phyloP scores from a whole-genome alignment of 1,140 invertebrate species.

The Venustaconcha ellipsiformis region DNA sequence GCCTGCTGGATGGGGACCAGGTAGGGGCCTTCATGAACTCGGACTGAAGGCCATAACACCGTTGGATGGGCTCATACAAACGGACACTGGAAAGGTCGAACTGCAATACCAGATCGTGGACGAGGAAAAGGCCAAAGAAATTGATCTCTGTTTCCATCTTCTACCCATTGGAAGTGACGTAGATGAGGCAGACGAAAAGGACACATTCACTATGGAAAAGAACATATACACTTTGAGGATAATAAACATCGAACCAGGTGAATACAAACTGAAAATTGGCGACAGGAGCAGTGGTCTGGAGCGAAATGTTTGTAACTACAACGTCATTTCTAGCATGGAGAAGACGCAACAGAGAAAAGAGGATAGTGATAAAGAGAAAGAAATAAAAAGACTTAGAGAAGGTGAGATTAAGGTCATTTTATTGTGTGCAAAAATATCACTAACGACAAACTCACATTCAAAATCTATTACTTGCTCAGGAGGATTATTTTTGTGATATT shows the following conservation, averaged over 20 bases:
- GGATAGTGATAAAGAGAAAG: slow-evolving; percentile 2
- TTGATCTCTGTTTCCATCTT: slow-evolving; percentile 7
- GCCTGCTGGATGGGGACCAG: slow-evolving; percentile 51
- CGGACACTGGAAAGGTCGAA: slow-evolving; percentile 20
- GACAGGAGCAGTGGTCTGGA: slow-evolving; percentile 33
- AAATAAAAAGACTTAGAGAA: slow-evolving; percentile 4
- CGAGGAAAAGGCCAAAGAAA: slow-evolving; percentile 10
- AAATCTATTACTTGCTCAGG: not conserved
- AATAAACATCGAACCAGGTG: slow-evolving; percentile 29
- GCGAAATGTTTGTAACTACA: slow-evolving; percentile 44
- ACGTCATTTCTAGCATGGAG: slow-evolving; percentile 30
- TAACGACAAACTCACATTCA: not conserved
- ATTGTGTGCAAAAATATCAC: not conserved
- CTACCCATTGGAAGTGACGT: slow-evolving; percentile 15
- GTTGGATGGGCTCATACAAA: slow-evolving; percentile 25
- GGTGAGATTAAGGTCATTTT: not conserved
- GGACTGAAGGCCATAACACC: slow-evolving; percentile 39
- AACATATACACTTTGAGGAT: slow-evolving; percentile 32
- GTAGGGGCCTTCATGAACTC: slow-evolving; percentile 26
- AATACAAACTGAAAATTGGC: slow-evolving; percentile 32
- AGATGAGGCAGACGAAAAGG: not conserved
- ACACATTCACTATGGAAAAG: slow-evolving; percentile 24
- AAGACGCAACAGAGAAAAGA: not conserved
- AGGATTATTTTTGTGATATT: not conserved
- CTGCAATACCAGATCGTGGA: slow-evolving; percentile 26